Evolutionary conservation across 2,888 invertebrate species (phyloP), one percentile per base, ranked within the genome.

Genomic region (Branchinecta sandiegonensis): DNA sequence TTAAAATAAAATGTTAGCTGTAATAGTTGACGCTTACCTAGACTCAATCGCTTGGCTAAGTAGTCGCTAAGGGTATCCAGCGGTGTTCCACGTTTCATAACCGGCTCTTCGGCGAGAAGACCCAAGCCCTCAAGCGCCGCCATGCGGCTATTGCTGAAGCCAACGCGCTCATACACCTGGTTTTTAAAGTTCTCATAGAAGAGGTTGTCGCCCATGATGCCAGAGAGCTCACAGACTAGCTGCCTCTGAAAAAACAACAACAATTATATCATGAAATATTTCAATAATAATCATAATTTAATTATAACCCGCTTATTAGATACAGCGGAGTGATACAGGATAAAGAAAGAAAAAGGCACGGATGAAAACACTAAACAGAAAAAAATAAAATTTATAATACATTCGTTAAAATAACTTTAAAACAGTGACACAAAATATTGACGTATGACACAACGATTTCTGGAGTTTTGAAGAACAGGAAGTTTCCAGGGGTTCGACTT

Each of bases 11-110:
- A 65, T 48, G 47, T 23, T 23, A 23, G 23, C 23, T 23, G 23
- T 2, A 23, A 23, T 23, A 1, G 1, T 23, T 23, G 23, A 23
- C 23, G 75, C 76, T 79, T 79, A 87, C 92, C 88, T 72, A 89
- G 85, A 46, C 85, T 84, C 64, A 96, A 80, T 75, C 85, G 86
- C 73, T 89, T 89, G 68, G 89, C 85, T 63, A 97, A 81, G 77
- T 90, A 94, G 76, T 91, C 85, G 64, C 92, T 92, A 66, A 99
- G 81, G 0, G 97, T 95, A 76, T 97, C 96, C 50, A 99, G 80
- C 0, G 97, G 95, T 0, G 93, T 87, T 71, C 85, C 85, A 48
- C 85, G 79, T 79, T 96, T 96, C 46, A 87, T 83, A 5, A 97
- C 86, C 0, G 83, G 83, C 65, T 85, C 85, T 65, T 95, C 94